Percentiles rank a stretch among this genome's conserved stretches.
Conservation (phyloP, 2,888 invertebrate genomes). For the Campoplex capitator region DNA sequence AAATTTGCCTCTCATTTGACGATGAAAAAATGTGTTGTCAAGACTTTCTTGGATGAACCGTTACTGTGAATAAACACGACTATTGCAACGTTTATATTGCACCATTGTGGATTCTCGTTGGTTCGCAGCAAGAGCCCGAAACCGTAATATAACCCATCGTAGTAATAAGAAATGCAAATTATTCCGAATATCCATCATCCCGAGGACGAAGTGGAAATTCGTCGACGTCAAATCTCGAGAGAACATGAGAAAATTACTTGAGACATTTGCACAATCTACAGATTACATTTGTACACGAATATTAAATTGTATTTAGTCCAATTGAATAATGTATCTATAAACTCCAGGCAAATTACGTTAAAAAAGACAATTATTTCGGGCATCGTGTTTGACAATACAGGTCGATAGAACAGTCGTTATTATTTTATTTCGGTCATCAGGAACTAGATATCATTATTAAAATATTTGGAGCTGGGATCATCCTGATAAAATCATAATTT, state of each 20-base stretch:
- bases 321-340: not conserved
- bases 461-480: not conserved
- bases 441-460: not conserved
- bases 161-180: conserved; percentile 58
- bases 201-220: conserved; percentile 29
- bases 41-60: not conserved
- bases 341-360: not conserved
- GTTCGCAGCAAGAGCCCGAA: not conserved
- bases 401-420: not conserved
- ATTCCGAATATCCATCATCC: conserved; percentile 55
- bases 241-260: conserved; percentile 3
- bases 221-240: conserved; percentile 30
- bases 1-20: not conserved
- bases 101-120: not conserved
- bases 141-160: conserved; percentile 8
- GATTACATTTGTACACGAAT: conserved; percentile 10
- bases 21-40: not conserved
- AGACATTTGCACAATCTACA: conserved; percentile 20
- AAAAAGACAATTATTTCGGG: not conserved
- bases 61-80: not conserved
- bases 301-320: not conserved
- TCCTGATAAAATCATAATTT: not conserved
- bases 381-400: not conserved
- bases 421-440: not conserved
- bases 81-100: not conserved